phyloP scores from a whole-genome alignment of 1,140 invertebrate species.

The Bombus haemorrhoidalis region DNA sequence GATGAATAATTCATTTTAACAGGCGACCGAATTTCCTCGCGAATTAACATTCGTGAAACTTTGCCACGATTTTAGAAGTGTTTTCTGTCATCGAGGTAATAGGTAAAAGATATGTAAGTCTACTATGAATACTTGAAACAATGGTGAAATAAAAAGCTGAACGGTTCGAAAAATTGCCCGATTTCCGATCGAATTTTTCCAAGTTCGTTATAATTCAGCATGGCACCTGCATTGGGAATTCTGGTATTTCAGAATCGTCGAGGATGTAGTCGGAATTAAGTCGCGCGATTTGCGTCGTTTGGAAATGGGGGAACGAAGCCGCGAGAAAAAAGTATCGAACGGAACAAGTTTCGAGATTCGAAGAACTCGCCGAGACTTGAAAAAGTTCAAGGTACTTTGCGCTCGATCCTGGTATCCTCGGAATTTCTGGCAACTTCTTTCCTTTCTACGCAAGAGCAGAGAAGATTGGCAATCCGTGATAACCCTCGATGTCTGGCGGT shows the following conservation, averaged over 20 bases:
- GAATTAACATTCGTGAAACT: conserved; percentile 1
- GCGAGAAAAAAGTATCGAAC: too few species aligned
- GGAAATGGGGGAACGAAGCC: too few species aligned
- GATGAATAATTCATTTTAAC: conserved; percentile 30
- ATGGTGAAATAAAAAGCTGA: too few species aligned
- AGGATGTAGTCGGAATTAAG: background rate
- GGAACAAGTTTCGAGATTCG: too few species aligned
- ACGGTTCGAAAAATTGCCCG: background rate
- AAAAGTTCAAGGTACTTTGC: background rate
- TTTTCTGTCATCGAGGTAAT: background rate
- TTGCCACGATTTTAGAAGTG: too few species aligned
- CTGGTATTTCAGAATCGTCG: background rate
- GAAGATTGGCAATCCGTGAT: background rate
- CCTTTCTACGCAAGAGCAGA: background rate
- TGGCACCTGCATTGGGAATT: background rate
- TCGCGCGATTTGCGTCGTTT: background rate
- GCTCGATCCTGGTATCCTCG: background rate
- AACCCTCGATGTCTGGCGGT: too few species aligned
- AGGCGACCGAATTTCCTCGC: background rate
- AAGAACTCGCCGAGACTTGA: too few species aligned
- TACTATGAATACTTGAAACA: too few species aligned
- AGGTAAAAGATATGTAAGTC: background rate
- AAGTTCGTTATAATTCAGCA: background rate
- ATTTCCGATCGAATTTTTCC: background rate
- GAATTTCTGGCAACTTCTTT: background rate